These are phyloP conservation scores for Drosophila falleni DNA, from an alignment of 2,888 invertebrate genomes.

Conservation along the genomic window DNA sequence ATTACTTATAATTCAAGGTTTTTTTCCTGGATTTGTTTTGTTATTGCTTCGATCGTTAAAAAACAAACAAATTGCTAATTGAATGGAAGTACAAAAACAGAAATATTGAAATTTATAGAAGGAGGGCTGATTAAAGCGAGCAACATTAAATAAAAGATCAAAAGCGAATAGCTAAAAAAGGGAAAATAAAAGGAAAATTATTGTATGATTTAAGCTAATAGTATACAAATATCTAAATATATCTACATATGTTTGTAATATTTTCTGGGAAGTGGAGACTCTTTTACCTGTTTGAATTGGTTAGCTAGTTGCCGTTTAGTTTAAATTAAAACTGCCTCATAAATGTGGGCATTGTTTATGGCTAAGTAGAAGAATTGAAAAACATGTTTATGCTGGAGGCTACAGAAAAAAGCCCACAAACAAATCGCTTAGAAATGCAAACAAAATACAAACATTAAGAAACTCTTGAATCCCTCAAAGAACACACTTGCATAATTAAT, in stretches of 20 bases:
- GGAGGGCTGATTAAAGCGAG: constrained; percentile 23
- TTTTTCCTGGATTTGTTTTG: background rate
- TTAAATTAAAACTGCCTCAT: constrained; percentile 54
- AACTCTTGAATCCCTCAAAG: constrained; percentile 24
- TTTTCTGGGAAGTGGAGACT: constrained; percentile 38
- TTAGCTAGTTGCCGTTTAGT: constrained; percentile 16
- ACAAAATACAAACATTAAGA: constrained; percentile 30
- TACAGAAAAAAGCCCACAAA: constrained; percentile 15
- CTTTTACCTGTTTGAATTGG: constrained; percentile 19
- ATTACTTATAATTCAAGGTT: background rate
- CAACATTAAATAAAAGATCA: constrained; percentile 46
- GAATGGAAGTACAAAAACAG: constrained; percentile 2
- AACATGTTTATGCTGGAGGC: constrained; percentile 26
- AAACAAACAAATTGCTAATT: constrained; percentile 32
- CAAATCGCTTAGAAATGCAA: constrained; percentile 28
- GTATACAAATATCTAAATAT: constrained; percentile 8
- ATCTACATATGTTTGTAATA: constrained; percentile 3
- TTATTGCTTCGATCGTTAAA: background rate
- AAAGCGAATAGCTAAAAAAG: constrained; percentile 29
- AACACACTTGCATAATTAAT: constrained; percentile 57
- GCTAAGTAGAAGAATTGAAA: constrained; percentile 5
- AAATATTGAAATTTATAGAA: background rate
- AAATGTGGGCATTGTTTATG: constrained; percentile 52
- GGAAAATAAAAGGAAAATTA: constrained; percentile 2
- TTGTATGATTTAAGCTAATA: constrained; percentile 17